Conservation (phyloP, 1,140 invertebrate species). For the Oedothorax gibbosus region DNA sequence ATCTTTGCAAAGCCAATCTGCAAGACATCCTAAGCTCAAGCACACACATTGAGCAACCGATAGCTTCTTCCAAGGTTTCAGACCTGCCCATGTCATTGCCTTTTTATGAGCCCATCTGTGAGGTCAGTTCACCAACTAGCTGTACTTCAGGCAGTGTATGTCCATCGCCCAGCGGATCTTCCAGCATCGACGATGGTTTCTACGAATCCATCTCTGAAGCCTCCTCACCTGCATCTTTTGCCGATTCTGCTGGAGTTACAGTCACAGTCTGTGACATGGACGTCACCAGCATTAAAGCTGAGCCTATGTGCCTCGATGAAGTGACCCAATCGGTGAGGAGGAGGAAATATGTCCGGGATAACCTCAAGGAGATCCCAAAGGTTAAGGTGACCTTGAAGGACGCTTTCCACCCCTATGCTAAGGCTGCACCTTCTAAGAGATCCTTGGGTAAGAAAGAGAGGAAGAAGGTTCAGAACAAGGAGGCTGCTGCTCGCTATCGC, state of each 20-base stretch:
- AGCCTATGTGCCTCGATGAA: conserved; percentile 24
- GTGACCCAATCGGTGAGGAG: conserved; percentile 24
- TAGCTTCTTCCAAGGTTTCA: neutral
- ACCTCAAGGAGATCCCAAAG: conserved; percentile 35
- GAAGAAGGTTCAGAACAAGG: conserved; percentile 59
- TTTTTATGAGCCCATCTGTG: neutral
- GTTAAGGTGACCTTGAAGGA: conserved; percentile 7
- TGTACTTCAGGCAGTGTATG: neutral
- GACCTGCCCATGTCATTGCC: neutral
- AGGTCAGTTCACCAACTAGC: neutral
- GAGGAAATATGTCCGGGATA: conserved; percentile 19
- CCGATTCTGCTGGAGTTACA: neutral
- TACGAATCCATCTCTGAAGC: conserved; percentile 11
- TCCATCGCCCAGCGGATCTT: too few relatives aligned
- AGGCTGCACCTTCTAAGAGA: neutral
- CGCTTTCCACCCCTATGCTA: conserved; percentile 17
- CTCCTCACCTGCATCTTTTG: conserved; percentile 9
- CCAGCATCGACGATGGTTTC: too few relatives aligned
- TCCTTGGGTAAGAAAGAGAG: conserved; percentile 4
- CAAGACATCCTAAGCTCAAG: too few relatives aligned
- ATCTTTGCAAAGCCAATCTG: neutral
- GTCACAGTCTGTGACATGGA: conserved; percentile 1
- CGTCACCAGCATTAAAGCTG: neutral
- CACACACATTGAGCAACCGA: too few relatives aligned
- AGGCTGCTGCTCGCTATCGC: conserved; percentile 53